Percentiles rank a stretch among this genome's conserved stretches.
phyloP scores from a whole-genome alignment of 2,797 vertebrate genomes.

The Dendrocincla fuliginosa region DNA sequence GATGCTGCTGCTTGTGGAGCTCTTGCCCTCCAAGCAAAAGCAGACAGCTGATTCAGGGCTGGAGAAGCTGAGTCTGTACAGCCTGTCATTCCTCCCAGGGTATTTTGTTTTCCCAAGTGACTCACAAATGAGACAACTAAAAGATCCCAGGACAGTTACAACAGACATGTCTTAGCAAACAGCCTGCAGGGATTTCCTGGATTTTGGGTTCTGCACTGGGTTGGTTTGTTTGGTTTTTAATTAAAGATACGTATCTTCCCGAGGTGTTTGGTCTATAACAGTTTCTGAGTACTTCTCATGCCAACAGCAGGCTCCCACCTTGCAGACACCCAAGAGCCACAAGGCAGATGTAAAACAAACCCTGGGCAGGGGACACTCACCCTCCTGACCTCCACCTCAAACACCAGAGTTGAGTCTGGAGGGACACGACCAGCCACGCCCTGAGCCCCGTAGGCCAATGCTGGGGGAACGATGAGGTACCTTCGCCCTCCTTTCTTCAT shows the following conservation, averaged over 20 bases:
- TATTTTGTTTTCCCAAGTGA: not conserved
- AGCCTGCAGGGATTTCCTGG: not conserved
- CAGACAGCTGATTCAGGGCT: not conserved
- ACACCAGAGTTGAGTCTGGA: slow-evolving; percentile 84
- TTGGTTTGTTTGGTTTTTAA: not conserved
- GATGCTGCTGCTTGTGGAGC: not conserved
- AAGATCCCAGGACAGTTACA: not conserved
- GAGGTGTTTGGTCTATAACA: not conserved
- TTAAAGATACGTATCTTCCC: not conserved
- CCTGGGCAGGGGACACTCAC: slow-evolving; percentile 71
- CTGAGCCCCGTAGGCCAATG: slow-evolving; percentile 84
- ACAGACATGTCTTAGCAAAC: not conserved
- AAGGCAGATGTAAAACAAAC: not conserved
- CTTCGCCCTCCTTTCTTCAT: slow-evolving; percentile 90
- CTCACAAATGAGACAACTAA: not conserved
- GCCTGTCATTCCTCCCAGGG: not conserved
- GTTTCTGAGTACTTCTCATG: not conserved
- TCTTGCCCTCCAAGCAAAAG: not conserved
- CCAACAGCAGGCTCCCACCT: not conserved
- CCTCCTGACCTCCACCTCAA: slow-evolving; percentile 88
- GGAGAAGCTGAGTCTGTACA: not conserved
- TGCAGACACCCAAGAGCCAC: not conserved
- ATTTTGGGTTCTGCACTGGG: not conserved
- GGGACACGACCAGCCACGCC: slow-evolving; percentile 85
- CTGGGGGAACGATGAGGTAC: slow-evolving; percentile 85